phyloP scores from a whole-genome alignment of 2,888 invertebrate genomes.

The Agrochola lychnidis region DNA sequence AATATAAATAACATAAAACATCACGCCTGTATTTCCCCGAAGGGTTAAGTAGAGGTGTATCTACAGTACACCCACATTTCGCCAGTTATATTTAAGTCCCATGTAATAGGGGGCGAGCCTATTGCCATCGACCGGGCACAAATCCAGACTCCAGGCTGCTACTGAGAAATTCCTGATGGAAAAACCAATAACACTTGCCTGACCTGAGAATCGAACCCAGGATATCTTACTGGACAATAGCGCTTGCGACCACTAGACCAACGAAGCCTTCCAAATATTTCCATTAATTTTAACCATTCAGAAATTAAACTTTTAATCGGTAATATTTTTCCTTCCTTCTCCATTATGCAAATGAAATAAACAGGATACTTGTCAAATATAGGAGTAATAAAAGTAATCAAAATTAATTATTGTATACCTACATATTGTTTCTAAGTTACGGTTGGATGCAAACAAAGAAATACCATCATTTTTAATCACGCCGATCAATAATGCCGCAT shows the following conservation, averaged over 20 bases:
- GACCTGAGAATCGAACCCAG: too few species aligned
- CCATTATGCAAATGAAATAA: constrained; percentile 4
- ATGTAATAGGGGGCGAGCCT: too few species aligned
- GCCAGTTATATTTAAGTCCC: too few species aligned
- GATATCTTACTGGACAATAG: too few species aligned
- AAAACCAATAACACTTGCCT: too few species aligned
- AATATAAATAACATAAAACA: neutral
- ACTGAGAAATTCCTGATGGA: too few species aligned
- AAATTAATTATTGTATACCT: neutral
- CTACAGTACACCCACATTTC: too few species aligned
- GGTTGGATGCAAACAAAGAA: constrained; percentile 39
- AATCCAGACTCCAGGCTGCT: too few species aligned
- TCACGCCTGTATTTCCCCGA: too few species aligned
- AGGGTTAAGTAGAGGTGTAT: too few species aligned
- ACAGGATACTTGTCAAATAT: constrained; percentile 11
- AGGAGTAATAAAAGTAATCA: neutral
- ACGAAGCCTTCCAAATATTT: neutral
- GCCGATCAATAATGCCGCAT: constrained; percentile 48
- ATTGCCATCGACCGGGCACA: too few species aligned
- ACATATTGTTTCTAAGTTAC: constrained; percentile 42
- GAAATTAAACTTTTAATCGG: neutral
- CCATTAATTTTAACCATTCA: constrained; percentile 13
- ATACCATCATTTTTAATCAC: constrained; percentile 4
- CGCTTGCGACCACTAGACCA: too few species aligned
- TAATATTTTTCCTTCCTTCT: constrained; percentile 5